Percentiles rank a stretch among this genome's conserved stretches.
phyloP scores from a whole-genome alignment of 1,140 invertebrate species.

The Halesus radiatus region DNA sequence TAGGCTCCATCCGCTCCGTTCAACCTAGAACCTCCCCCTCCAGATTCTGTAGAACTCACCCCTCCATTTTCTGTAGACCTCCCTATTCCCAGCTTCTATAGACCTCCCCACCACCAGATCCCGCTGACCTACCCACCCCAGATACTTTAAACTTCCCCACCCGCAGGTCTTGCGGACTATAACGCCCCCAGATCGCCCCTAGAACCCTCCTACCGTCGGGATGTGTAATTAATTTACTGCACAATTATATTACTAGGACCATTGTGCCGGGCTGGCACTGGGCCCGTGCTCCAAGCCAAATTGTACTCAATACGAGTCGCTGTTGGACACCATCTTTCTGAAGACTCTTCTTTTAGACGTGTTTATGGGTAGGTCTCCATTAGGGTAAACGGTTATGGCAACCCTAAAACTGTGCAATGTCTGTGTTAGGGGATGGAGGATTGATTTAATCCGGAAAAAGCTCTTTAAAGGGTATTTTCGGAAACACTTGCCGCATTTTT shows the following conservation, averaged over 20 bases:
- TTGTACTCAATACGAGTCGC: conserved; percentile 49
- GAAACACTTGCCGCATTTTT: no score
- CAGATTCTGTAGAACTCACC: neutral
- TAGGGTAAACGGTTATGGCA: conserved; percentile 24
- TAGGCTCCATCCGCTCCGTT: neutral
- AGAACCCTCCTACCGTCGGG: conserved; percentile 9
- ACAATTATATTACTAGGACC: conserved; percentile 55
- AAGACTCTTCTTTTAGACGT: conserved; percentile 11
- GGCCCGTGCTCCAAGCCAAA: conserved; percentile 39
- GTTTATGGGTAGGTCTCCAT: conserved; percentile 26
- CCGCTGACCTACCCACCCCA: no score
- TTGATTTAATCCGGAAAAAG: neutral
- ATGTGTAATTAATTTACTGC: conserved; percentile 56
- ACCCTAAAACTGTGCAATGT: neutral
- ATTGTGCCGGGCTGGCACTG: conserved; percentile 36
- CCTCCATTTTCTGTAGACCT: neutral
- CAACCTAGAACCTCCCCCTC: neutral
- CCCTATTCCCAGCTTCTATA: neutral
- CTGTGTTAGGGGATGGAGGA: neutral
- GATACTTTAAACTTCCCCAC: neutral
- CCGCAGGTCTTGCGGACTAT: no score
- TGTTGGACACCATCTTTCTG: conserved; percentile 44
- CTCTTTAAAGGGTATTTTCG: no score
- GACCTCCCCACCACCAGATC: no score
- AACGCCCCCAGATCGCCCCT: neutral